Evolutionary conservation across 2,888 invertebrate genomes (phyloP).

Genomic region (Drosophila mayaguana): DNA sequence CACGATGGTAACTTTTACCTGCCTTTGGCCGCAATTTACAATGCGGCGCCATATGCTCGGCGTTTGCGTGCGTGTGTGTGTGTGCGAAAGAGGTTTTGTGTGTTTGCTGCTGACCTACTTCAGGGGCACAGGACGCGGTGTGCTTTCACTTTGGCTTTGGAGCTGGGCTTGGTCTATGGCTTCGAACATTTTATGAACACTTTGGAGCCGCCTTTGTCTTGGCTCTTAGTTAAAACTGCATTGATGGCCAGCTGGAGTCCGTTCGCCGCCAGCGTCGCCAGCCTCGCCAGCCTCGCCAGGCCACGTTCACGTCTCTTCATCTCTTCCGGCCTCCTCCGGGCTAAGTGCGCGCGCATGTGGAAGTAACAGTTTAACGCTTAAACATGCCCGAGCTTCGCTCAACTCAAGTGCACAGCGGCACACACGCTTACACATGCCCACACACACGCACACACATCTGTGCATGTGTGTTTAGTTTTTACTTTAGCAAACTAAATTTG

Average conservation of each 20-base stretch:
- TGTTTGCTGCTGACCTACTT: conserved; percentile 60
- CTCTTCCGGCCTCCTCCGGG: conserved; percentile 2
- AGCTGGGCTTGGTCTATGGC: conserved; percentile 40
- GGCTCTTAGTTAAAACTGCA: conserved; percentile 68
- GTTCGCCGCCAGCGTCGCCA: conserved; percentile 26
- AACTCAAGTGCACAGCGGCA: conserved; percentile 43
- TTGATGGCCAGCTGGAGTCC: conserved; percentile 71
- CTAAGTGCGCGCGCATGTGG: conserved; percentile 68
- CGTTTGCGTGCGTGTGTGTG: conserved; percentile 1
- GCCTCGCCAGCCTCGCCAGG: background rate
- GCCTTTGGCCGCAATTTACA: conserved; percentile 63
- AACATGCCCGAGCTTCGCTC: conserved; percentile 73
- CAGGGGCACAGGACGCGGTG: conserved; percentile 33
- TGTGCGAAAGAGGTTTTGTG: conserved; percentile 20
- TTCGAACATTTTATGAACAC: conserved; percentile 73
- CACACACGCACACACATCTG: conserved; percentile 11
- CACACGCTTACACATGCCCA: conserved; percentile 9
- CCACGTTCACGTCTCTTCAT: background rate
- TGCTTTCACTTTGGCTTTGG: conserved; percentile 54
- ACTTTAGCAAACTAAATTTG: conserved; percentile 67
- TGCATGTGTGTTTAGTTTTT: conserved; percentile 49
- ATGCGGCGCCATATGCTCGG: conserved; percentile 45
- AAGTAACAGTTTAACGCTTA: conserved; percentile 78
- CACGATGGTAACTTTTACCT: conserved; percentile 68
- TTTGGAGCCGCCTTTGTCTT: conserved; percentile 71